These are phyloP conservation scores for Sebastes vulpes DNA, from an alignment of 2,797 vertebrate genomes.

Conservation along the genomic window DNA sequence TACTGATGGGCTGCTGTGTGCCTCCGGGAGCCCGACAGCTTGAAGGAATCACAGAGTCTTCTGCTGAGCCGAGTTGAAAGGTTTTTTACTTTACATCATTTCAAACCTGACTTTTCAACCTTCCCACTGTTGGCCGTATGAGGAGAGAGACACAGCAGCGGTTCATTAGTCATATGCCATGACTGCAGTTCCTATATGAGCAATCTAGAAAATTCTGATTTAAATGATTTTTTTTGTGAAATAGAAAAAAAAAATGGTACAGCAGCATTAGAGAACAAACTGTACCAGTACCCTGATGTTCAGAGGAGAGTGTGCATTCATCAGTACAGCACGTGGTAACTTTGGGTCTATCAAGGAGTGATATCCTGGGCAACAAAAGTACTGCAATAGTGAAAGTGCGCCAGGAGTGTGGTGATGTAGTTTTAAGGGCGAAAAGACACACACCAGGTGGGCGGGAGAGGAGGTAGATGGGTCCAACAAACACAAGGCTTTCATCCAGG, in stretches of 20 bases:
- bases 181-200: conserved; percentile 2
- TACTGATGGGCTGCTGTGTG: conserved; percentile 30
- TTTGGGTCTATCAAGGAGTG: not conserved
- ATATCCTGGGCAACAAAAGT: not conserved
- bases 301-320: not conserved
- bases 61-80: conserved; percentile 43
- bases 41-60: conserved; percentile 48
- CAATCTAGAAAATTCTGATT: not conserved
- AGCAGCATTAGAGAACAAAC: too few species aligned
- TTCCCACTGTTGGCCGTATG: not conserved
- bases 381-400: not conserved
- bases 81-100: conserved; percentile 46
- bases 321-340: not conserved
- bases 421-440: too few species aligned
- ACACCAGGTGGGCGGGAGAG: too few species aligned
- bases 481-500: accelerated
- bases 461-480: too few species aligned
- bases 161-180: conserved; percentile 37
- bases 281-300: not conserved
- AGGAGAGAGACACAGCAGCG: conserved; percentile 2
- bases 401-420: too few species aligned
- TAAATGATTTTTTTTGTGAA: not conserved
- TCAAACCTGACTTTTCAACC: conserved; percentile 30
- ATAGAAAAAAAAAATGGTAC: not conserved
- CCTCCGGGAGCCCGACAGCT: conserved; percentile 22